A percentile compares a stretch with the other conserved stretches of the same genome.
Conservation (phyloP, 2,113 vertebrate species). For the Petrocephalus microphthalmus region DNA sequence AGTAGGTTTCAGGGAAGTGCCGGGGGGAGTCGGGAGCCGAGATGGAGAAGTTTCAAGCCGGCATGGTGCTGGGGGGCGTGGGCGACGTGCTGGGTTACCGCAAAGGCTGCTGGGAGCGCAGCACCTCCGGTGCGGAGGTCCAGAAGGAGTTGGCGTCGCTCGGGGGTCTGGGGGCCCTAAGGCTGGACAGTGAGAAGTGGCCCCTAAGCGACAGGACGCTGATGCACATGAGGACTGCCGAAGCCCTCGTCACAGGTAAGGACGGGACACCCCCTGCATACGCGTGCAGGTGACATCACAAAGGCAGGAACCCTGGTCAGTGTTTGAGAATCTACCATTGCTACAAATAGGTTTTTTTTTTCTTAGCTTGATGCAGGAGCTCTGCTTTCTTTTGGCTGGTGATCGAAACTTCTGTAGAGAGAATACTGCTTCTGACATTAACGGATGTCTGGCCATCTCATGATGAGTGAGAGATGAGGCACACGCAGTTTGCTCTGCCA, state of each 20-base stretch:
- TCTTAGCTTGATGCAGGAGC: not conserved
- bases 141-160: conserved; percentile 72
- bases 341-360: not conserved
- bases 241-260: conserved; percentile 85
- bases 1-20: not conserved
- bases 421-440: not conserved
- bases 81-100: conserved; percentile 83
- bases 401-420: not conserved
- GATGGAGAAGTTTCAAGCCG: conserved; percentile 92
- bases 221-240: conserved; percentile 88
- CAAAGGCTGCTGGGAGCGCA: conserved; percentile 68
- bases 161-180: conserved; percentile 72
- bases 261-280: not conserved
- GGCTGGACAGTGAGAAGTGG: conserved; percentile 77
- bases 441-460: not conserved
- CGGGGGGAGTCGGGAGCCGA: not conserved
- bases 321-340: not conserved
- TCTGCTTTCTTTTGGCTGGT: not conserved
- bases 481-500: not conserved
- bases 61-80: conserved; percentile 73
- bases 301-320: not conserved
- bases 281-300: not conserved
- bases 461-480: not conserved
- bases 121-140: conserved; percentile 66
- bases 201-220: conserved; percentile 80